Evolutionary conservation across 2,888 invertebrate species (phyloP), one percentile per base, ranked within the genome.

Genomic region (Leptopilina syphax): DNA sequence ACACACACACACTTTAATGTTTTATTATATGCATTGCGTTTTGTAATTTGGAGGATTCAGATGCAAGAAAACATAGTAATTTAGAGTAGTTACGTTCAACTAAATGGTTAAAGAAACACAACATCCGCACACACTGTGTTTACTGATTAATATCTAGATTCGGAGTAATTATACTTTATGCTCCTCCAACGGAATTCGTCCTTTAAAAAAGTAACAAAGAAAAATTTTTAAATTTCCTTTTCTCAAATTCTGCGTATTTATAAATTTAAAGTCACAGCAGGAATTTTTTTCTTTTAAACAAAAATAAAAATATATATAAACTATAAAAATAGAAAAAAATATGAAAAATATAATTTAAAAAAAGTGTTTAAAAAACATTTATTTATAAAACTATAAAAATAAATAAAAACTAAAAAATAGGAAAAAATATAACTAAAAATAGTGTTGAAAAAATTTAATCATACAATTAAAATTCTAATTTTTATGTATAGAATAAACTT

Each of bases 1-100:
- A 47, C 9, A 47, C 9, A 47, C 1, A 67, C 18, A 44, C 44
- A 34, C 6, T 65, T 27, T 67, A 18, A 13, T 10, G 44, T 47
- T 67, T 44, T 67, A 44, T 8, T 67, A 50, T 50, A 50, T 50
- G 44, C 47, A 67, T 44, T n/a, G 44, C 67, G n/a, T 44, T 67
- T 34, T 67, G 67, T 67, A 67, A 67, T 67, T 67, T 67, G 6
- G 47, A 18, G 44, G 18, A 67, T 44, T 8, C 44, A 44, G 44
- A 34, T 34, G 9, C 47, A n/a, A 44, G 44, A 41, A 67, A 44
- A 8, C 41, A 67, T 47, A 44, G 47, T 67, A 67, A 67, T 67
- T 67, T 67, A 67, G 47, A 47, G 44, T 44, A 67, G 44, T 44
- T 67, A 67, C 67, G 67, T 67, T 67, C n/a, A 41, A 67, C 44